Base-by-base conservation (phyloP, 2,888 invertebrate species). In the Taenaris catops region DNA sequence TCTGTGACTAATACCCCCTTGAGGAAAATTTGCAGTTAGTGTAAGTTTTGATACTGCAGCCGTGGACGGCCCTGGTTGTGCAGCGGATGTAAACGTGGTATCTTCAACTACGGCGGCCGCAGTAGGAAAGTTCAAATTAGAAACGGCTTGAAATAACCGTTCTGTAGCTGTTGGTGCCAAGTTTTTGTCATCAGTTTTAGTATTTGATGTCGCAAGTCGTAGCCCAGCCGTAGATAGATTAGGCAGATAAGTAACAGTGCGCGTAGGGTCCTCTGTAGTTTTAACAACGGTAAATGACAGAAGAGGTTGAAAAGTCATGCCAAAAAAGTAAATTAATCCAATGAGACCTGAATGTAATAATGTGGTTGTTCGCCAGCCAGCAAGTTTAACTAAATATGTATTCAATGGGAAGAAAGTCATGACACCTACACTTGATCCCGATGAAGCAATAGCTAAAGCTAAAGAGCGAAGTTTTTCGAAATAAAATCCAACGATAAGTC, bases 401-500 rank as follows among this genome's bases (percentile, higher is more conserved):
- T 84, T 83, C 25, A 74, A 17, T 20, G 70, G 69, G 50, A 63
- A 81, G 53, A 81, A 60, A 8, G 58, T 3, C 69, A 69, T 75
- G 9, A 81, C 53, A n/a, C 84, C 84, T 20, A 68, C 16, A 56
- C 81, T 78, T 8, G 81, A 78, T 24, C 84, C 84, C 43, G 60
- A 53, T 1, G 67, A 58, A 20, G 75, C 49, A 46, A 83, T 58
- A 4, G 83, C 42, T 45, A 84, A 50, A 6, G 81, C 80, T 18
- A 83, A 11, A 1, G 81, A 60, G 8, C 84, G 63, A 12, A 74
- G 50, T 48, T 49, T 74, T 50, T 83, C 81, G 52, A 86, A 86
- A 55, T 86, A 83, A 59, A 84, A 86, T 7, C 84, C 83, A 1
- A 84, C 83, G 6, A 86, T 59, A 24, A 86, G 51, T 19, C 49